A percentile compares a stretch with the other conserved stretches of the same genome.
Evolutionary conservation across 2,113 vertebrate species (phyloP).

Genomic region (Nansenia antarctica): DNA sequence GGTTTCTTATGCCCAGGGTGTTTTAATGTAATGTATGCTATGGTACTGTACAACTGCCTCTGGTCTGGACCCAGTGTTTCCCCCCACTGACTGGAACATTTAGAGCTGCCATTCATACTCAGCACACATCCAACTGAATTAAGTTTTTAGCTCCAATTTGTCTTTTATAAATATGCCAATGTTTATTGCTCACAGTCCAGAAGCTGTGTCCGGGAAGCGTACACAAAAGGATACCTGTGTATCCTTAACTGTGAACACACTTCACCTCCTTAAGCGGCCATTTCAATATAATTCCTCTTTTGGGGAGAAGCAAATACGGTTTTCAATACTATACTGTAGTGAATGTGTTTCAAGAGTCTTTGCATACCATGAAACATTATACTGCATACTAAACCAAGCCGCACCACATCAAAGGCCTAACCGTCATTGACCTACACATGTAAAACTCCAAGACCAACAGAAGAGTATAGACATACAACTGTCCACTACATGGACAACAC

Average conservation of each 20-base stretch:
- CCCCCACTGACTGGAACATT: background rate
- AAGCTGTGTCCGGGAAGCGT: background rate
- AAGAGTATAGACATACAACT: background rate
- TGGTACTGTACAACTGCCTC: background rate
- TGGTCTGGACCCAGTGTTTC: background rate
- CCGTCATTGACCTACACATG: background rate
- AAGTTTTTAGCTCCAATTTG: background rate
- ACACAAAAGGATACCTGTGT: background rate
- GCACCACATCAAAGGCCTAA: too few relatives aligned
- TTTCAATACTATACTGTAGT: background rate
- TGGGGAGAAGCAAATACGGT: too few relatives aligned
- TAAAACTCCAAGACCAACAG: background rate
- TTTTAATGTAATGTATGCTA: background rate
- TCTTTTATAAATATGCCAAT: background rate
- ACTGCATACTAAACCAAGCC: background rate
- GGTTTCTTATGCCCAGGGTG: background rate
- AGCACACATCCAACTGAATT: constrained; percentile 1
- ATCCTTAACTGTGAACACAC: background rate
- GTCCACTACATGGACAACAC: background rate
- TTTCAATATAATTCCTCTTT: background rate
- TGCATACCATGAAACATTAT: background rate
- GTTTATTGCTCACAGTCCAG: background rate
- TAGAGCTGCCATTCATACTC: constrained; percentile 5
- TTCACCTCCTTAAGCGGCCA: background rate
- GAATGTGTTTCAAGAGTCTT: background rate